Percentiles rank a stretch among this genome's conserved stretches.
Conservation (phyloP, 2,797 vertebrate species). For the Hylomyscus alleni region DNA sequence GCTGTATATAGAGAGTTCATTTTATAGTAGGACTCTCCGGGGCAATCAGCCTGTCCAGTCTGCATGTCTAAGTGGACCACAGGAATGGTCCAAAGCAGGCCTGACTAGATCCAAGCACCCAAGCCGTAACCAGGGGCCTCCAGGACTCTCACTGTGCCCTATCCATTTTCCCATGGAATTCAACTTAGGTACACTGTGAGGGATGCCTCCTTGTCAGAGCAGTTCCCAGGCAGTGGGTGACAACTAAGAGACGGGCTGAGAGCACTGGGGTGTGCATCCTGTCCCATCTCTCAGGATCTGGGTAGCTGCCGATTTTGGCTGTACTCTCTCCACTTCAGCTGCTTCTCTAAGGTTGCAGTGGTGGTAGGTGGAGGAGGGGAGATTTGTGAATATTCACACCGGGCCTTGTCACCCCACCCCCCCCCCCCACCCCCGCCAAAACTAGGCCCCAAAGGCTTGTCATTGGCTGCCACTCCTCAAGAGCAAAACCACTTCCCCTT, state of each 20-base stretch:
- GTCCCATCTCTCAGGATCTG: slow-evolving; percentile 56
- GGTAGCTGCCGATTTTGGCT: slow-evolving; percentile 69
- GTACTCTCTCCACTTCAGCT: slow-evolving; percentile 16
- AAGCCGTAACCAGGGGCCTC: background rate
- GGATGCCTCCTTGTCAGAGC: slow-evolving; percentile 14
- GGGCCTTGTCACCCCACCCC: slow-evolving; percentile 43
- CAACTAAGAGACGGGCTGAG: slow-evolving; percentile 28
- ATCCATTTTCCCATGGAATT: background rate
- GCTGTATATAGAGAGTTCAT: slow-evolving; percentile 33
- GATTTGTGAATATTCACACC: slow-evolving; percentile 65
- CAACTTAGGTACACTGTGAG: slow-evolving; percentile 10
- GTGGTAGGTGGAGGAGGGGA: slow-evolving; percentile 5
- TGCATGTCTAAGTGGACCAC: background rate
- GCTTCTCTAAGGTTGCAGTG: slow-evolving; percentile 64
- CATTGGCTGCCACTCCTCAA: slow-evolving; percentile 67
- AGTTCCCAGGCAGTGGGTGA: background rate
- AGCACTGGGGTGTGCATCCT: slow-evolving; percentile 77
- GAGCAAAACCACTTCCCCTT: slow-evolving; percentile 74
- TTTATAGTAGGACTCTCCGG: slow-evolving; percentile 18
- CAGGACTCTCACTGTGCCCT: background rate
- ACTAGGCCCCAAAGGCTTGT: slow-evolving; percentile 38
- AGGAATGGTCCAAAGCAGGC: background rate
- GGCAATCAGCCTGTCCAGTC: background rate
- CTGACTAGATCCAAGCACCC: background rate
- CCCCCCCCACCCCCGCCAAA: background rate